phyloP scores from a whole-genome alignment of 2,113 vertebrate genomes.

The Apistogramma diplotaenia region DNA sequence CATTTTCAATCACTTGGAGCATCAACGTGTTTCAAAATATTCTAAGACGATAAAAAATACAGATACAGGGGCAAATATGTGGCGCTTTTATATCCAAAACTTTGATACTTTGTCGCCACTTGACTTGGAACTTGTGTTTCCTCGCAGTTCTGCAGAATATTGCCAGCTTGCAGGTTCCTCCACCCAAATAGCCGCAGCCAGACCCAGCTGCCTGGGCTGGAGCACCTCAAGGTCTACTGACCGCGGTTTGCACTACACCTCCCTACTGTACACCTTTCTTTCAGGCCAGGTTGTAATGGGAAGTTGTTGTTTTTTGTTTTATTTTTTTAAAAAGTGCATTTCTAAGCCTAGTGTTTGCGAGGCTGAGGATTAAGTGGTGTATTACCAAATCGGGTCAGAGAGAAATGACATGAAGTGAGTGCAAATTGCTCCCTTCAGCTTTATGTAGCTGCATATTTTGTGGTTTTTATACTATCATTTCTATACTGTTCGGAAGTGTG shows the following conservation, averaged over 20 bases:
- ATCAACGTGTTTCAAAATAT: background rate
- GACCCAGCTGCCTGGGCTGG: background rate
- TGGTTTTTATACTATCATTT: background rate
- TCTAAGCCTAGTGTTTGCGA: conserved; percentile 3
- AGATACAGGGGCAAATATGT: background rate
- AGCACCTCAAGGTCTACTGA: background rate
- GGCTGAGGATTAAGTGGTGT: conserved; percentile 27
- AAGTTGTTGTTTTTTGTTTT: no score
- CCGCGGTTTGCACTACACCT: background rate
- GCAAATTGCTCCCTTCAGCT: conserved; percentile 11
- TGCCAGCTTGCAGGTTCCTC: background rate
- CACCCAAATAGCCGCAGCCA: background rate
- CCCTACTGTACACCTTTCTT: rapidly evolving
- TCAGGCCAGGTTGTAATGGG: background rate
- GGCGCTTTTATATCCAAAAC: background rate
- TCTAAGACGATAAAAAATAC: background rate
- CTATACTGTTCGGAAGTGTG: background rate
- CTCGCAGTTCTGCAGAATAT: conserved; percentile 2
- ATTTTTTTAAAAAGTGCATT: background rate
- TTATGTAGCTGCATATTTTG: background rate
- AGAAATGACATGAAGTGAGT: conserved; percentile 36
- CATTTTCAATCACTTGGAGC: background rate
- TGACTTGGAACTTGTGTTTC: conserved; percentile 41
- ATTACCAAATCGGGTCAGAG: conserved; percentile 56
- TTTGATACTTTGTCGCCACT: conserved; percentile 42